Percentiles rank a stretch among this genome's conserved stretches.
phyloP scores from a whole-genome alignment of 53 echinoderm and acorn worm species.

The Holothuria leucospilota region DNA sequence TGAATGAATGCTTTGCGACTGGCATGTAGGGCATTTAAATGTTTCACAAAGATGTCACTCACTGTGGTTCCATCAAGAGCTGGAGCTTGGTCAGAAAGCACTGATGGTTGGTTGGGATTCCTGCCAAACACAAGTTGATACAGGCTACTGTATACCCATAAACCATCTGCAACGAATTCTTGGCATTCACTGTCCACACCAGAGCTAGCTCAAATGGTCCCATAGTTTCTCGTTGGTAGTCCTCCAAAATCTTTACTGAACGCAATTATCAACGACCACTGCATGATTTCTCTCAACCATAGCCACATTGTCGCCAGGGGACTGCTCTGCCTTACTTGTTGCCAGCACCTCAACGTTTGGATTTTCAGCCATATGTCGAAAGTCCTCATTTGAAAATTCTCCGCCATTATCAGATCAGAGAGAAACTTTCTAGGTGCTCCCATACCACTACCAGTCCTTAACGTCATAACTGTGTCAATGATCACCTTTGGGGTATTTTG shows the following conservation, averaged over 20 bases:
- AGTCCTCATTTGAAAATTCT: no score
- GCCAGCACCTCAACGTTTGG: slow-evolving; percentile 34
- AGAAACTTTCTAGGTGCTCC: not conserved
- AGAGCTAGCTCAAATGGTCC: not conserved
- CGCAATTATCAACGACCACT: slow-evolving; percentile 2
- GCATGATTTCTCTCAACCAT: slow-evolving; percentile 25
- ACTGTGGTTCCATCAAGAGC: slow-evolving; percentile 12
- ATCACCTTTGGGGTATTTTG: no score
- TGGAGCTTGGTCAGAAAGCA: slow-evolving; percentile 18
- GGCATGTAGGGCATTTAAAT: no score
- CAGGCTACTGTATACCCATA: not conserved
- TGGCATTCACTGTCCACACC: slow-evolving; percentile 29
- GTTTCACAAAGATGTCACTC: not conserved
- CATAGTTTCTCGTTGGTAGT: slow-evolving; percentile 5
- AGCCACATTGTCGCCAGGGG: slow-evolving; percentile 41
- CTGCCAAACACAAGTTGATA: slow-evolving; percentile 19
- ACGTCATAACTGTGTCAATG: no score
- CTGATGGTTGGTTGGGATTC: slow-evolving; percentile 2
- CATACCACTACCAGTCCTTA: slow-evolving; percentile 27
- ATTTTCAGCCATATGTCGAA: slow-evolving; percentile 41
- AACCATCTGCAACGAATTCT: slow-evolving; percentile 9
- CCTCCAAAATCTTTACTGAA: slow-evolving; percentile 18
- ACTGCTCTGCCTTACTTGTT: slow-evolving; percentile 14
- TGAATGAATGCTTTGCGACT: not conserved
- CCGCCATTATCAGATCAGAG: no score